Base-by-base conservation (phyloP, 2,797 vertebrate genomes). In the Odontamblyopus lacepedii region DNA sequence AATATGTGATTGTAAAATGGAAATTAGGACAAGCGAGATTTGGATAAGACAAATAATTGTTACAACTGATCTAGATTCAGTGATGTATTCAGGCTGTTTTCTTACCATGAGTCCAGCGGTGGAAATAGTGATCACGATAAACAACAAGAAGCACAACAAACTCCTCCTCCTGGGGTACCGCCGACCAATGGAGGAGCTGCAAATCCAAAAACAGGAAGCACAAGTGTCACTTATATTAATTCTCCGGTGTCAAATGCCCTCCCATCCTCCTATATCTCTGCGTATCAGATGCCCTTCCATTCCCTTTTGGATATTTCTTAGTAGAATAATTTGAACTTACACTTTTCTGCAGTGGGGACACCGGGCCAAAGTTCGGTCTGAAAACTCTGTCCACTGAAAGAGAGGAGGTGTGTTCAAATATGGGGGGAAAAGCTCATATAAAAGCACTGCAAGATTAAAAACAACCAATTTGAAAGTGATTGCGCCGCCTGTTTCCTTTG, bases 261-360 rank as follows among this genome's bases (percentile, higher is more conserved):
- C 4, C 13, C 48, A 18, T 41, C 12, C 11, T 9, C 38, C 18
- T 18, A 5, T 51, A 51, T 19, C 5, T 6, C 16, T 51, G 29
- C 59, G 27, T n/a, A 11, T 61, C 32, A 61, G 4, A 29, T 15
- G 12, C 15, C 50, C 50, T 51, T 1, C 15, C 50, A 5, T 44
- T 44, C 12, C 2, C 41, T 51, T 18, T 53, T 18, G 19, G 16
- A 18, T 53, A 53, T 53, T 18, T 19, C 18, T 53, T 29, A 32
- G 6, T 30, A 32, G 12, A 61, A 18, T 30, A 0, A n/a, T 19
- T 13, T 35, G 70, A 32, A 90, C 95, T 94, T 87, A 97, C 96
- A 97, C 95, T 93, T 96, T 96, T 41, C 94, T 88, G 91, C 96
- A 97, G 91, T 96, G 95, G 1, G 96, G 95, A 86, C 96, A 97